Evolutionary conservation across 2,888 invertebrate species (phyloP), one percentile per base, ranked within the genome.

Genomic region (Opisthograptis luteolata): DNA sequence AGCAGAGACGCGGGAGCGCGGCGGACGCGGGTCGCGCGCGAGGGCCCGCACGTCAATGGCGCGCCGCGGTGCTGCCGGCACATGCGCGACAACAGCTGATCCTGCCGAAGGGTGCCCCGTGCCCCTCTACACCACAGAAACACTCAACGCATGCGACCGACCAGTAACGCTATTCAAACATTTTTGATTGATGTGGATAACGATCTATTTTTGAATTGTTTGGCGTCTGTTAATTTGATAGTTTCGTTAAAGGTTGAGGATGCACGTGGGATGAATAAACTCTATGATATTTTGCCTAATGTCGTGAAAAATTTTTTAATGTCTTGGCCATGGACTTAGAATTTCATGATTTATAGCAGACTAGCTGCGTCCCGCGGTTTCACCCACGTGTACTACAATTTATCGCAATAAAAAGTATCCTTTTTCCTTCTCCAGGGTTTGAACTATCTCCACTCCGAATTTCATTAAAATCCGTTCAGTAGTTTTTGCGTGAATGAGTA

Each of bases 11-110:
- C 54, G 58, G 50, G 35, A 54, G 59, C 50, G 57, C 50, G 56
- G 49, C 60, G 43, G 55, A 48, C 54, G 62, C 64, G 65, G 44
- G 59, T 52, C 58, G 41, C 60, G 62, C 64, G 58, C 64, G 59
- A 56, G 57, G 61, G 58, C 40, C 60, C 68, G 69, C 73, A 73
- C 75, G 69, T 76, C 79, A 81, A 78, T 81, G 79, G 75, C 79
- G 34, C 27, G 15, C 70, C 42, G 45, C 28, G 15, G 8, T 28
- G 19, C 70, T 40, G 49, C 19, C 76, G 80, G 87, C 84, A 84
- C 88, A 88, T 88, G 88, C 88, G 88, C 86, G 10, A n/a, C 25
- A 8, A 32, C 49, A 49, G 59, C 50, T 50, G 58, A 48, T 66
- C 28, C 24, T 8, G 39, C 35, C 20, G 37, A 12, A 28, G 44